These are phyloP conservation scores for Cairina moschata DNA, from an alignment of 2,113 vertebrate genomes.

Conservation along the genomic window DNA sequence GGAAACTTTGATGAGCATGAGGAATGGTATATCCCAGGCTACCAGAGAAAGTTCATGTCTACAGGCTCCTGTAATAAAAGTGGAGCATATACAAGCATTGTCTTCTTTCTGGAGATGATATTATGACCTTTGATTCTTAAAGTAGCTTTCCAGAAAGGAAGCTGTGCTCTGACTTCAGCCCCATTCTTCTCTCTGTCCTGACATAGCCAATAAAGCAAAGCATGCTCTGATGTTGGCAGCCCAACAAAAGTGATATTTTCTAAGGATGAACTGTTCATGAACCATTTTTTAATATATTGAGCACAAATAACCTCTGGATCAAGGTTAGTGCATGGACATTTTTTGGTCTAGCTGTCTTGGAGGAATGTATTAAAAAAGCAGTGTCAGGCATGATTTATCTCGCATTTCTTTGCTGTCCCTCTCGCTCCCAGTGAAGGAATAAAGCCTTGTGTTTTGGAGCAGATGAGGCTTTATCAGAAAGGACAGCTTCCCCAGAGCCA, in stretches of 20 bases:
- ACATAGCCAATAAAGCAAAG: neutral
- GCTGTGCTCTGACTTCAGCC: neutral
- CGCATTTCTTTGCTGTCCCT: fast-evolving
- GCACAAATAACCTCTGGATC: neutral
- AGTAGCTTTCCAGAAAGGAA: neutral
- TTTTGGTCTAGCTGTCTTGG: neutral
- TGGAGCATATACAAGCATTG: neutral
- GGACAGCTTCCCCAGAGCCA: neutral
- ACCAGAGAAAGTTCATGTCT: neutral
- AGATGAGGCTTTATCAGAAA: neutral
- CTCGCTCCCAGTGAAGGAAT: neutral
- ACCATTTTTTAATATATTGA: neutral
- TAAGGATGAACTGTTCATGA: neutral
- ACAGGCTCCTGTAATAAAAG: neutral
- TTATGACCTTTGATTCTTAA: neutral
- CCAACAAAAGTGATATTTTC: neutral
- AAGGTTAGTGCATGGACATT: neutral
- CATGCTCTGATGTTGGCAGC: neutral
- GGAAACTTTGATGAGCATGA: neutral
- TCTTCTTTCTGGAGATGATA: neutral
- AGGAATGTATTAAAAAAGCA: neutral
- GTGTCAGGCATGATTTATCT: neutral
- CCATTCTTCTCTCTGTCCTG: neutral
- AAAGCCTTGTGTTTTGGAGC: neutral
- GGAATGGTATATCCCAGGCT: neutral